phyloP scores from a whole-genome alignment of 2,797 vertebrate genomes.

The Strix occidentalis region DNA sequence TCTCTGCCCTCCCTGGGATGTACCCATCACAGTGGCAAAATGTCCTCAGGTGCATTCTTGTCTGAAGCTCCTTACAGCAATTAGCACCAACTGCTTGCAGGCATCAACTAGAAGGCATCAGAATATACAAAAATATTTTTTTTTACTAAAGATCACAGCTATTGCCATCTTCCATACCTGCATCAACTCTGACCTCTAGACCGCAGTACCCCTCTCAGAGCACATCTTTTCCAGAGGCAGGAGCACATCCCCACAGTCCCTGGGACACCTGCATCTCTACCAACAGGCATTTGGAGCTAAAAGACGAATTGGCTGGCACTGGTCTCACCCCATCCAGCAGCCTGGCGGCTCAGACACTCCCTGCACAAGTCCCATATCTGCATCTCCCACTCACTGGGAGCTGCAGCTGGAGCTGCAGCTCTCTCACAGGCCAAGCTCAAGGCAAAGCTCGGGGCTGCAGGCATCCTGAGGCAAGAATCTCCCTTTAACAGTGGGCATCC shows the following conservation, averaged over 20 bases:
- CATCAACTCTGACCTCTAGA: neutral
- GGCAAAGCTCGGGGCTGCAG: neutral
- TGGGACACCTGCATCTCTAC: neutral
- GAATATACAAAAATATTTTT: neutral
- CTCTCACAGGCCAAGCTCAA: fast-evolving
- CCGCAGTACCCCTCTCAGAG: neutral
- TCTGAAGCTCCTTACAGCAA: too few species aligned
- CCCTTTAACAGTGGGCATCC: neutral
- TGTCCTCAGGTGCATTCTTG: too few species aligned
- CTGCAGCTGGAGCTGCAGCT: fast-evolving
- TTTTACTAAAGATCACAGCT: conserved; percentile 18
- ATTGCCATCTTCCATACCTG: neutral
- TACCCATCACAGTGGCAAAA: too few species aligned
- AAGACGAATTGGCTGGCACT: neutral
- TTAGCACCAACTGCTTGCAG: too few species aligned
- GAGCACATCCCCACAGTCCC: neutral
- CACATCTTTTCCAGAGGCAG: neutral
- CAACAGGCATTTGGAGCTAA: neutral
- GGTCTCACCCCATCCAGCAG: neutral
- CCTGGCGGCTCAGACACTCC: too few species aligned
- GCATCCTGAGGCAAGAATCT: neutral
- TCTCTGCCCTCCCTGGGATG: too few species aligned
- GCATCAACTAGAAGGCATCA: too few species aligned
- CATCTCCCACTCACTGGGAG: neutral
- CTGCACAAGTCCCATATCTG: neutral